These are phyloP conservation scores for Catagonus wagneri DNA, from an alignment of 2,113 vertebrate genomes.

Conservation along the genomic window DNA sequence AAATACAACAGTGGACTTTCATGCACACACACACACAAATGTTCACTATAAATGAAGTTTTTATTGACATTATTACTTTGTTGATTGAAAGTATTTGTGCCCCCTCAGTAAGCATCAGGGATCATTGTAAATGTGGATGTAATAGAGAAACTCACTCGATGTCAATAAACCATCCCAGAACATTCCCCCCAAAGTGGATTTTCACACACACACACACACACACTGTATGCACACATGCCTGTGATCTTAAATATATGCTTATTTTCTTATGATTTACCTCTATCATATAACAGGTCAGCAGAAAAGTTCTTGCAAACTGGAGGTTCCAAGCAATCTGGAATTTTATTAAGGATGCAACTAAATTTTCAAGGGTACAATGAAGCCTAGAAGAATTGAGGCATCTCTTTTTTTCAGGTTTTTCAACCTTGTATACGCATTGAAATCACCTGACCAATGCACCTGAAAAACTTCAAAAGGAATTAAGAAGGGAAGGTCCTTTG, in stretches of 20 bases:
- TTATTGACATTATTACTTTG: background rate
- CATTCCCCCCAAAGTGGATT: background rate
- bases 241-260: background rate
- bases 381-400: background rate
- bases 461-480: background rate
- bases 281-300: background rate
- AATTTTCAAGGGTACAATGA: background rate
- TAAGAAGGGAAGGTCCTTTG: background rate
- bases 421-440: background rate
- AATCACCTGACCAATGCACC: background rate
- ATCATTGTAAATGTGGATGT: background rate
- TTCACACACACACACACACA: background rate
- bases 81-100: background rate
- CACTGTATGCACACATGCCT: background rate
- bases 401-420: background rate
- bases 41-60: background rate
- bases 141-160: background rate
- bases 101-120: background rate
- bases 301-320: background rate
- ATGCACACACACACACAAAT: background rate
- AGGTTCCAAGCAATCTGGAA: background rate
- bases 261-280: background rate
- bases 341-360: background rate
- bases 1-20: background rate
- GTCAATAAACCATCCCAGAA: background rate